Evolutionary conservation across 2,797 vertebrate genomes (phyloP).

Genomic region (Eutrigla gurnardus): DNA sequence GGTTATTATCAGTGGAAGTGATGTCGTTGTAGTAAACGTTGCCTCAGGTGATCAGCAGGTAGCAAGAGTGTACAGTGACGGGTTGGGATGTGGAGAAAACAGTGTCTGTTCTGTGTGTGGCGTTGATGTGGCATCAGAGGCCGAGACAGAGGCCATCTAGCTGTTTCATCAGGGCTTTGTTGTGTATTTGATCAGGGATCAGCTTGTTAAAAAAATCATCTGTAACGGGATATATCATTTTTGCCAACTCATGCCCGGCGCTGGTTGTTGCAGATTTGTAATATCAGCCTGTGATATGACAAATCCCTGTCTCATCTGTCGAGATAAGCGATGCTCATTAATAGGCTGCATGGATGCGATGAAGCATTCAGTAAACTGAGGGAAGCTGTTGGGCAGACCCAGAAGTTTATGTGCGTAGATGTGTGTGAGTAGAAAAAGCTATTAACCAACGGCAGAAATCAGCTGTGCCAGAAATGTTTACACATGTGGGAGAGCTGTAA

Average conservation of each 20-base stretch:
- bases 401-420: neutral
- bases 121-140: neutral
- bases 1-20: neutral
- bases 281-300: neutral
- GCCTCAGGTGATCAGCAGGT: neutral
- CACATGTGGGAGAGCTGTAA: neutral
- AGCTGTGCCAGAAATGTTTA: neutral
- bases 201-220: neutral
- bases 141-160: neutral
- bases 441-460: neutral
- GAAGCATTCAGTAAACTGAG: neutral
- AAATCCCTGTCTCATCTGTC: neutral
- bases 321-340: neutral
- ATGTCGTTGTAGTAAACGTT: neutral
- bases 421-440: neutral
- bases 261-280: too few species aligned
- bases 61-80: neutral
- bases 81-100: neutral
- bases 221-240: too few species aligned
- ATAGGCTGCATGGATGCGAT: neutral
- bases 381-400: neutral
- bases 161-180: neutral
- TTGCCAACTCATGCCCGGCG: too few species aligned
- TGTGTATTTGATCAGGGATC: neutral
- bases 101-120: neutral